Base-by-base conservation (phyloP, 2,113 vertebrate species). In the Microcebus jonahi region DNA sequence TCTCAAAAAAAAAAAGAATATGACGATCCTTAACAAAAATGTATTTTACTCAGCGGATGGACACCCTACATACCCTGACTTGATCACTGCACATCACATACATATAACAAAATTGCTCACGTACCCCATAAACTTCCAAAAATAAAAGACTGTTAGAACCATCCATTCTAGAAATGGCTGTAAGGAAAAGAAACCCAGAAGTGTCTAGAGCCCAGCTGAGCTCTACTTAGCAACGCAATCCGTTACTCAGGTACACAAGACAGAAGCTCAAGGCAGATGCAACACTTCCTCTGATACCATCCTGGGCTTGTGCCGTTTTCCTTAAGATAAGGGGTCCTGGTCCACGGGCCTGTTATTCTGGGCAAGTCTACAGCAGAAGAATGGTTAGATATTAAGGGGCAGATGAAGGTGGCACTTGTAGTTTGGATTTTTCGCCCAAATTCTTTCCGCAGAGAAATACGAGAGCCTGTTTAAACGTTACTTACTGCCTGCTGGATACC, bases 401-500 rank as follows among this genome's bases (percentile, higher is more conserved):
- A 27, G 25, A 48, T 2, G 7, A 39, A 27, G 31, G 34, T 3
- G 18, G 29, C 45, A 34, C 4, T n/a, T 29, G 6, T 21, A 57
- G 34, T 61, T 75, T 45, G 23, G 48, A 63, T 76, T 85, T 70
- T 65, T 86, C 70, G 88, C 27, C 23, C 57, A n/a, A 61, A 70
- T 34, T 12, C 50, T 50, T 91, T 61, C 61, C 34, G 31, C 0
- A 59, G 76, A 76, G 63, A 90, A 90, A 82, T 9, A 31, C 0
- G 10, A 80, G 25, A 42, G 23, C 23, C 73, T 53, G 1, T 63
- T 80, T 13, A 34, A 45, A 48, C 2, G 25, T 55, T 90, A 99
- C 99, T 99, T 98, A 99, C 99, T 75, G 99, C 99, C 97, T 99
- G 99, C 21, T 98, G 98, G 96, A 99, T 99, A 81, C 97, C 97